Conservation (phyloP, 1,140 invertebrate species). For the Philotrypesis tridentata region DNA sequence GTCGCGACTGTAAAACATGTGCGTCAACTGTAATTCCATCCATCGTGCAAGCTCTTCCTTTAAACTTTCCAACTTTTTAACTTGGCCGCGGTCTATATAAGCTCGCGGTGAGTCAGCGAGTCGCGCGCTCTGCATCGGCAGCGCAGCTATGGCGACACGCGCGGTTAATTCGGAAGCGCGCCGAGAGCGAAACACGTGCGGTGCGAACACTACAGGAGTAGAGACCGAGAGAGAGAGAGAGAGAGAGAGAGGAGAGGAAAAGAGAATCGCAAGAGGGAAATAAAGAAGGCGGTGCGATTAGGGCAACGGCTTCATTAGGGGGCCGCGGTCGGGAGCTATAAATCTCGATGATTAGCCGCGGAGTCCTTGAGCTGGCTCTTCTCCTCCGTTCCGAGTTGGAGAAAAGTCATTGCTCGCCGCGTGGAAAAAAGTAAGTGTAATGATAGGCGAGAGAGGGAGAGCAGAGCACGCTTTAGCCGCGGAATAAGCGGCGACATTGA, state of each 20-base stretch:
- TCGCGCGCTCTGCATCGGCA: no score
- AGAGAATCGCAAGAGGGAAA: not conserved
- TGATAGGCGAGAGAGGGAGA: no score
- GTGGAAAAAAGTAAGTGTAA: no score
- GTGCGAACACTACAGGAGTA: no score
- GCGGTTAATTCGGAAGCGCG: not conserved
- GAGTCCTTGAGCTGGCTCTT: not conserved
- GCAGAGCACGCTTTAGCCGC: no score
- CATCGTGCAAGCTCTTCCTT: not conserved
- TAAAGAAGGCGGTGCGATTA: constrained; percentile 2
- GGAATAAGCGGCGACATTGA: no score
- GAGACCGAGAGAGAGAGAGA: not conserved
- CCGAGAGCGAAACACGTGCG: not conserved
- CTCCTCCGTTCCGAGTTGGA: no score
- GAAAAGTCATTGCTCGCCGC: no score
- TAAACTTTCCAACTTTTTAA: not conserved
- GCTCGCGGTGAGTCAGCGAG: not conserved
- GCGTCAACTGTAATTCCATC: not conserved
- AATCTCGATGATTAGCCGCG: constrained; percentile 51
- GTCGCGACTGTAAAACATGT: not conserved
- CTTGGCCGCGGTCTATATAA: no score
- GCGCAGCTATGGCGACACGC: not conserved
- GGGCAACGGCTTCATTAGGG: constrained; percentile 50
- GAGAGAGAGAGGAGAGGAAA: not conserved
- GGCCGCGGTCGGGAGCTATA: constrained; percentile 29